A percentile compares a stretch with the other conserved stretches of the same genome.
These are phyloP conservation scores for Prinia subflava DNA, from an alignment of 2,113 vertebrate species.

Conservation along the genomic window DNA sequence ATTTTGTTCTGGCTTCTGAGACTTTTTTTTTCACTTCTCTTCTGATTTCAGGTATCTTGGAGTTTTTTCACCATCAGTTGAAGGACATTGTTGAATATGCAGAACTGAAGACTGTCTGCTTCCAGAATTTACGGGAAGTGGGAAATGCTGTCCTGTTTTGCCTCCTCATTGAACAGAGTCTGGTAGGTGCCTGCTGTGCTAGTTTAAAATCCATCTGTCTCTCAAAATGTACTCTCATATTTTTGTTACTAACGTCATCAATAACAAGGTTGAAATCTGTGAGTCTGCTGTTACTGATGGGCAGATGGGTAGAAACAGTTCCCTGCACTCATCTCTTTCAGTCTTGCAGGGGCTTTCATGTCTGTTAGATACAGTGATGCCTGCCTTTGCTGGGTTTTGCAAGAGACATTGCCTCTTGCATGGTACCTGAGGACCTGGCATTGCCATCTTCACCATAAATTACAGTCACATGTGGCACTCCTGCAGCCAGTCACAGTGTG, in stretches of 20 bases:
- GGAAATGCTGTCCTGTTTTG: slow-evolving; percentile 88
- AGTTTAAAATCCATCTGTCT: background rate
- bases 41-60: slow-evolving; percentile 80
- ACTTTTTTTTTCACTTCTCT: background rate
- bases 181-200: slow-evolving; percentile 74
- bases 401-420: background rate
- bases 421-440: background rate
- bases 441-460: background rate
- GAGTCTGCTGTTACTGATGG: background rate
- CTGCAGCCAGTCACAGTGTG: background rate
- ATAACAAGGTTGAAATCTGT: background rate
- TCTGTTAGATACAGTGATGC: background rate
- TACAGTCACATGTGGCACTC: background rate
- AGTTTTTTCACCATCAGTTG: slow-evolving; percentile 90
- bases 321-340: background rate
- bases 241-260: background rate
- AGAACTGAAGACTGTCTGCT: slow-evolving; percentile 88
- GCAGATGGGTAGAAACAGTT: background rate
- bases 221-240: background rate
- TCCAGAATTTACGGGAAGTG: slow-evolving; percentile 88
- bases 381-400: background rate
- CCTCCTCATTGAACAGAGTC: slow-evolving; percentile 86
- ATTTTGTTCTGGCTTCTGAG: background rate
- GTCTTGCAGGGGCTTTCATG: background rate
- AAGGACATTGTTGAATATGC: slow-evolving; percentile 91